phyloP scores from a whole-genome alignment of 30 jellyfish, hydroid and myxozoan species.

The Calvadosia cruxmelitensis region DNA sequence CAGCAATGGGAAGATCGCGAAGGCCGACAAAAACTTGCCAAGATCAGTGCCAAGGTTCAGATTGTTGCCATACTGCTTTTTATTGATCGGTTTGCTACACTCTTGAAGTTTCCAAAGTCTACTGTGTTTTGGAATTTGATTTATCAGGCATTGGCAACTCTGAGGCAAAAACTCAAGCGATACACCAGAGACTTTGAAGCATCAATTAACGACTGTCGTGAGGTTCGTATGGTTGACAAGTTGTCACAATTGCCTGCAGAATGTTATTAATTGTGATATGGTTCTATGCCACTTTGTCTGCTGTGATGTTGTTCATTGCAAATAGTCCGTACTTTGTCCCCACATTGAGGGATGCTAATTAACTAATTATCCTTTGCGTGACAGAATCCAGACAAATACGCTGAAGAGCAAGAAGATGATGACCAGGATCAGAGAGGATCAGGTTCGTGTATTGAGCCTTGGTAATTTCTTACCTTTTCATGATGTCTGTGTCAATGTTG shows the following conservation, averaged over 20 bases:
- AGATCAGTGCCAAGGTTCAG: slow-evolving; percentile 77
- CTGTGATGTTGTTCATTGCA: too few relatives aligned
- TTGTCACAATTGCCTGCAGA: too few relatives aligned
- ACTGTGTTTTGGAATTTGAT: neutral
- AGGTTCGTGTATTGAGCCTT: slow-evolving; percentile 11
- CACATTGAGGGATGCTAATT: neutral
- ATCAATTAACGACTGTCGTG: slow-evolving; percentile 48
- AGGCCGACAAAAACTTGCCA: slow-evolving; percentile 70
- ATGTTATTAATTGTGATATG: too few relatives aligned
- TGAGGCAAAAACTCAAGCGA: slow-evolving; percentile 70
- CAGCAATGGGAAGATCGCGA: slow-evolving; percentile 97
- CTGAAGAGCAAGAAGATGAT: slow-evolving; percentile 56
- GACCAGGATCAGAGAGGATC: slow-evolving; percentile 40
- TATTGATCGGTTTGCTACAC: neutral
- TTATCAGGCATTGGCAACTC: slow-evolving; percentile 60
- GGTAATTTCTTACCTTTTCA: neutral
- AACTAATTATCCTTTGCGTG: neutral
- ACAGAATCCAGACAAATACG: slow-evolving; percentile 67
- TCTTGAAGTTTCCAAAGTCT: neutral
- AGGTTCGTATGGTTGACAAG: too few relatives aligned
- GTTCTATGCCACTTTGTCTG: too few relatives aligned
- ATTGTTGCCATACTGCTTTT: neutral
- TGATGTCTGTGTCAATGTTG: too few relatives aligned
- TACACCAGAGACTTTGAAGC: slow-evolving; percentile 87
- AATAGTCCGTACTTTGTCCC: neutral